These are phyloP conservation scores for Centropus bengalensis DNA, from an alignment of 2,113 vertebrate genomes.

Conservation along the genomic window DNA sequence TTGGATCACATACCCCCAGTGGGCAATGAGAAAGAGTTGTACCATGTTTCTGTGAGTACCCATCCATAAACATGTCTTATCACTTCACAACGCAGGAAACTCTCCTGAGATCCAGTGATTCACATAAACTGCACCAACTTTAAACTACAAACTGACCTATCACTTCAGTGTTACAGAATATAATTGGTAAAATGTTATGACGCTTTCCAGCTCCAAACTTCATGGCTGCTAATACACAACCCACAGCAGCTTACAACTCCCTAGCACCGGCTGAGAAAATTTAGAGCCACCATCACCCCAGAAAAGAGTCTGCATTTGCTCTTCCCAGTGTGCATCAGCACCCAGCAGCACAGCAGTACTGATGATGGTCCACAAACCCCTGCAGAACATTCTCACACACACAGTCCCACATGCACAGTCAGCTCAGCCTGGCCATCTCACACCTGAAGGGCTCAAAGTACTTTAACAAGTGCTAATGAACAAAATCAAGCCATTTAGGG, in stretches of 20 bases:
- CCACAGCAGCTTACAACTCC: neutral
- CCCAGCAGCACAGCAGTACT: neutral
- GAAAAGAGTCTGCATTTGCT: neutral
- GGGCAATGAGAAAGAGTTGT: neutral
- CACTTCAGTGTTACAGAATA: neutral
- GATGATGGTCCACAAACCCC: neutral
- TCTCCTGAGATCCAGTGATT: neutral
- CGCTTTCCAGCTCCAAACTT: neutral
- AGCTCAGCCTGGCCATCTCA: neutral
- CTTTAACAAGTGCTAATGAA: neutral
- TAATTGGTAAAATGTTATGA: neutral
- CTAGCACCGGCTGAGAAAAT: neutral
- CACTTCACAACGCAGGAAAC: neutral
- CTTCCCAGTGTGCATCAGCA: neutral
- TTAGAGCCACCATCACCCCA: neutral
- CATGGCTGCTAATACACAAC: neutral
- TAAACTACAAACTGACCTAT: neutral
- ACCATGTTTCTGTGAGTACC: neutral
- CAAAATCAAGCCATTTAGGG: neutral
- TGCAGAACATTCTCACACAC: neutral
- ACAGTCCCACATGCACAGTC: rapidly evolving
- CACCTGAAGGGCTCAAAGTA: neutral
- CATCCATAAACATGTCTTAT: neutral
- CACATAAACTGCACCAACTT: neutral
- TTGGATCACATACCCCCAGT: neutral